phyloP scores from a whole-genome alignment of 2,113 vertebrate genomes.

The Mus musculus region DNA sequence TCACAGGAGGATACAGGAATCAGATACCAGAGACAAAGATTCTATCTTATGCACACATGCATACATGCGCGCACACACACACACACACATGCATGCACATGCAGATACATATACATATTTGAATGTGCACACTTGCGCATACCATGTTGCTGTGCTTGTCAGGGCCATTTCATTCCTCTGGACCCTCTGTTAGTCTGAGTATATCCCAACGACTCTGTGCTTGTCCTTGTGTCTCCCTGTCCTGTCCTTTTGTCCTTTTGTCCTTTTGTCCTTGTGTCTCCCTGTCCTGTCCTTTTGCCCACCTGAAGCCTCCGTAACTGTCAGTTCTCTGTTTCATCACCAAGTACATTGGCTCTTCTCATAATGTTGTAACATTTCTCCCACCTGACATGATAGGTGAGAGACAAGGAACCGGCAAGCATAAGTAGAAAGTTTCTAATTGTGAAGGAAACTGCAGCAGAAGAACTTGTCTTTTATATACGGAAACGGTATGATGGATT shows the following conservation, averaged over 20 bases:
- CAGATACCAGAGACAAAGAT: background rate
- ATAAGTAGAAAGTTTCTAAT: background rate
- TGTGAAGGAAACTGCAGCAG: conserved; percentile 17
- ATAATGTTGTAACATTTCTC: background rate
- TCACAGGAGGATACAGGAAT: background rate
- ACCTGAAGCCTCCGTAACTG: fast-evolving
- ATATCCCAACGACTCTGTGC: background rate
- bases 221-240: no score
- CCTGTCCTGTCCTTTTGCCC: background rate
- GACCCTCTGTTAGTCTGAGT: background rate
- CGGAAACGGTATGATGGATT: background rate
- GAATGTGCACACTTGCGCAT: background rate
- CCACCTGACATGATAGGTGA: background rate
- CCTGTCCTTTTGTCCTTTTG: background rate
- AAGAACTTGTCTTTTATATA: background rate
- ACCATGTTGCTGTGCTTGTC: no score
- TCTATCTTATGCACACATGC: no score
- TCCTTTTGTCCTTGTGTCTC: no score
- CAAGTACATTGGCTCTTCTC: background rate
- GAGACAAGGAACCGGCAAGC: background rate
- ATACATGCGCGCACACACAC: background rate
- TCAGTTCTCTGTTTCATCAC: background rate
- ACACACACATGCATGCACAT: fast-evolving
- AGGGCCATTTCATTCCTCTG: background rate
- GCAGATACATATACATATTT: background rate